phyloP scores from a whole-genome alignment of 2,888 invertebrate genomes.

The Anoplius nigerrimus region DNA sequence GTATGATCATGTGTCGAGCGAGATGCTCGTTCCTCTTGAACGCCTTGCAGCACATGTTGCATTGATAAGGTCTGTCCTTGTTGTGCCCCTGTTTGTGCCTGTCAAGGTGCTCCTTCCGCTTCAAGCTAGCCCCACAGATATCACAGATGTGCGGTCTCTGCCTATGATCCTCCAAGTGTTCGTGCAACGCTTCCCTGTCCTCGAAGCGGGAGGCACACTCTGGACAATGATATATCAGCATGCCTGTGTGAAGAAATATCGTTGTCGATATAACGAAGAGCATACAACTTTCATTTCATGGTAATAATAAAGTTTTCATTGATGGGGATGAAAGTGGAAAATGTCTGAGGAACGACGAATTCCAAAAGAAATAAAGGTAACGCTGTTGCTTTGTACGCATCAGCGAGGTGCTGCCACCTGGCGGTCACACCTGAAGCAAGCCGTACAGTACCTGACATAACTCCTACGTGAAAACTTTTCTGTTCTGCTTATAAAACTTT shows the following conservation, averaged over 20 bases:
- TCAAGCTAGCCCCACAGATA: conserved; percentile 85
- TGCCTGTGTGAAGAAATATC: conserved; percentile 54
- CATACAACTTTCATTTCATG: too few species aligned
- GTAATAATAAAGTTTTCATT: too few species aligned
- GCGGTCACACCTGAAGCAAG: too few species aligned
- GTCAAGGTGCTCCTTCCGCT: conserved; percentile 87
- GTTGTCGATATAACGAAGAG: not conserved
- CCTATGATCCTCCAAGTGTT: conserved; percentile 86
- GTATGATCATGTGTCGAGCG: conserved; percentile 88
- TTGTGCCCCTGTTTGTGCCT: conserved; percentile 88
- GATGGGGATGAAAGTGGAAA: too few species aligned
- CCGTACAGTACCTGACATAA: too few species aligned
- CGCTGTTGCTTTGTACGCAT: too few species aligned
- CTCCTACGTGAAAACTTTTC: too few species aligned
- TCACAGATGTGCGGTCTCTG: conserved; percentile 87
- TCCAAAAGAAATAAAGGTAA: too few species aligned
- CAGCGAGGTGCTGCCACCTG: too few species aligned
- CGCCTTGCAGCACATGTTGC: conserved; percentile 86
- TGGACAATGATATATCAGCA: conserved; percentile 69
- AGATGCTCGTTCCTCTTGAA: conserved; percentile 90
- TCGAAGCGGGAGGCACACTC: conserved; percentile 72
- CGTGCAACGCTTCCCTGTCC: conserved; percentile 75
- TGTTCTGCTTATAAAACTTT: too few species aligned
- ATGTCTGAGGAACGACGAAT: not conserved
- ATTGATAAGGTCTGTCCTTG: conserved; percentile 87